Base-by-base conservation (phyloP, 2,797 vertebrate genomes). In the Falco rusticolus region DNA sequence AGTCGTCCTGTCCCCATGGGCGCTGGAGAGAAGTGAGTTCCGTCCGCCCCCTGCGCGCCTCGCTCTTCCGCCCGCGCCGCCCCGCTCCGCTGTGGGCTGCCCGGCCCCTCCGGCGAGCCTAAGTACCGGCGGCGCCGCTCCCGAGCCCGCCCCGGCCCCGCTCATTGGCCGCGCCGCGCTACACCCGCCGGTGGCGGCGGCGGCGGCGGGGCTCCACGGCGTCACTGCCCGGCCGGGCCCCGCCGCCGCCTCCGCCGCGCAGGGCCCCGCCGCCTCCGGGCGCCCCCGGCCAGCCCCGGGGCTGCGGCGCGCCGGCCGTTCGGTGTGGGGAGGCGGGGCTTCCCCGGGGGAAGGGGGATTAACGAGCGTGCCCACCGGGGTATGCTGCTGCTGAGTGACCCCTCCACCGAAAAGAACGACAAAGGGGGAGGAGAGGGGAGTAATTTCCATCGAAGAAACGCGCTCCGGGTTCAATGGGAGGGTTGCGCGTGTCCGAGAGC, bases 1-100 rank as follows among this genome's bases (percentile, higher is more conserved):
- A 98, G 98, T 97, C 97, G 96, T 94, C 96, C 75, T 82, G 96
- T 96, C 97, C 96, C 98, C 98, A 98, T 98, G 97, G 97, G 97
- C 91, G 94, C 96, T 63, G 94, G 84, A 89, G 91, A 82, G 60
- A 71, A 66, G 29, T 28, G 20, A 76, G 34, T 47, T 34, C 37
- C 13, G 11, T 48, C 39, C 71, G 76, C 43, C 15, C 59, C 7
- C 66, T 5, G 16, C 41, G 11, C 19, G 3, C 31, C 31, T 28
- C 0, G 1, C 43, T 41, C 8, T 56, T 57, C 59, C 50, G 3
- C 84, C 95, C 78, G 37, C 37, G 37, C 37, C 37, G 37, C 37
- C 37, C 90, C 60, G 74, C 94, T 96, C 76, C 1, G 54, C 68
- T 97, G 16, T 89, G 94, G 60, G 76, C 64, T 63, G 78, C 34